Base-by-base conservation (phyloP, 2,888 invertebrate species). In the Capitulum mitella region DNA sequence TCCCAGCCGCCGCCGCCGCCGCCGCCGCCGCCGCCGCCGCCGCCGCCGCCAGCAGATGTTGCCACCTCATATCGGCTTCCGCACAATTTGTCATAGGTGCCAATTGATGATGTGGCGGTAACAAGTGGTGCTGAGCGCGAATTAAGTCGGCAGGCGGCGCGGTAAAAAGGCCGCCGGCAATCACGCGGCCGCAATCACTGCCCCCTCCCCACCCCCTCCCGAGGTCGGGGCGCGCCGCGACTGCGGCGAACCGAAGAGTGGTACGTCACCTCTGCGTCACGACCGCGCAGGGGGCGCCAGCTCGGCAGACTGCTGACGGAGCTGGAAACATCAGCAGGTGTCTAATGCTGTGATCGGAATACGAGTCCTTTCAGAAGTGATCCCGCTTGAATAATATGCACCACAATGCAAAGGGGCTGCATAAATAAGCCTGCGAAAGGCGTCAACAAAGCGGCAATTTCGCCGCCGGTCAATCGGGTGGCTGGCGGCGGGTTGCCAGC, bases 51-150 rank as follows among this genome's bases (percentile, higher is more conserved):
- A 26, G 70, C 70, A 70, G 70, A 70, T 70, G 70, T 3, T 40
- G 70, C 40, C 70, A 70, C 70, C 70, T 70, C 70, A 70, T 70
- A 70, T 70, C 70, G 70, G 70, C 70, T 70, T 70, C 70, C 70
- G 22, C 70, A 70, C 70, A 70, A 70, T 70, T 70, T 70, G 70
- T 70, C 70, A 70, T 70, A 70, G 70, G 70, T 70, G 70, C 70
- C 70, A 40, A 70, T 70, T 70, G 70, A 70, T 70, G 70, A 70
- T 70, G 26, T 70, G 70, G 70, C 34, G 70, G 70, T 70, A 70
- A 70, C 70, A 70, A 70, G 70, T 70, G 70, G 70, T 8, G 70
- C 70, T 70, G 70, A 70, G 70, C 70, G 40, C 70, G 40, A 70
- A 70, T 70, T 70, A 70, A 70, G 70, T 70, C 70, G 70, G 70